Base-by-base conservation (phyloP, 2,113 vertebrate genomes). In the Rhinoderma darwinii region DNA sequence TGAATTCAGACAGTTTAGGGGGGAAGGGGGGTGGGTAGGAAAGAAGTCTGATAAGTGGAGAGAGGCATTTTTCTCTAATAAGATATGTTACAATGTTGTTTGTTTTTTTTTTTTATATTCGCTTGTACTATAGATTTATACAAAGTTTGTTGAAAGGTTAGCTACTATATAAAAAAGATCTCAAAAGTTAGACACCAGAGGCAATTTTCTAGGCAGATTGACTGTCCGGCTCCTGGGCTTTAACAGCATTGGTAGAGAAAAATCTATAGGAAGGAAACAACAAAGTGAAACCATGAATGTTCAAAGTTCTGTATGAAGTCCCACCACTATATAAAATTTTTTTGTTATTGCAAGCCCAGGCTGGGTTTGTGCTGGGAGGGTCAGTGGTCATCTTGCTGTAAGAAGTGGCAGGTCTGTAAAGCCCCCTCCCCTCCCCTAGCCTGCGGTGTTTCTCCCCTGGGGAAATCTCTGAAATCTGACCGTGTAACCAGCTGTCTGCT, bases 381-480 rank as follows among this genome's bases (percentile, higher is more conserved):
- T 74, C 39, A 37, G 63, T 86, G 85, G 86, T 82, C 79, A 87
- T 81, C 39, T 87, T 75, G 50, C 68, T 79, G 27, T 80, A 61
- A 81, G 77, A 87, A 87, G 47, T 87, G 54, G 78, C 77, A 59
- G 78, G 59, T 83, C 59, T 72, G 44, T 56, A 39, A 50, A 77
- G 61, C 56, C 83, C 80, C 11, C 82, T 51, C 87, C 87, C 82
- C 81, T 63, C 61, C 86, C 39, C 56, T 39, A 44, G 59, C 76
- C 59, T 74, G 76, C 35, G n/a, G 50, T 80, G 56, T 79, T 84
- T 84, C 73, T 84, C 74, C 70, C 75, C 51, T 44, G 79, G 85
- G 86, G 79, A 61, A 75, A 47, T 82, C 39, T 82, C 70, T 75
- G 86, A 82, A 87, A 87, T 87, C n/a, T 82, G 86, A 87, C 39